A percentile compares a stretch with the other conserved stretches of the same genome.
Evolutionary conservation across 2,888 invertebrate species (phyloP).

Genomic region (Halocaridina rubra): DNA sequence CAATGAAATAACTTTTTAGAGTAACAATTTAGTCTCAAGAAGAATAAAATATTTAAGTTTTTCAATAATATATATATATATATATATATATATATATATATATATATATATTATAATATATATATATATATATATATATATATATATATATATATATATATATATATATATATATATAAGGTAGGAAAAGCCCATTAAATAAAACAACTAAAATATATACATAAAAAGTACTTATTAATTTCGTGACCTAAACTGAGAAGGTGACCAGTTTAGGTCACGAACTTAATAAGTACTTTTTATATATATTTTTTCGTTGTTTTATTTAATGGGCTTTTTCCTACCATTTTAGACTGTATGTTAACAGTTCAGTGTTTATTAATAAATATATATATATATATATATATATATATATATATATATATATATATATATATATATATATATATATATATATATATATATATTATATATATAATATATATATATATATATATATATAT

Average conservation of each 20-base stretch:
- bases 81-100: background rate
- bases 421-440: background rate
- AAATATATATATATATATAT: background rate
- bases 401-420: background rate
- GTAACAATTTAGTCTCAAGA: too few relatives aligned
- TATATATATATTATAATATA: background rate
- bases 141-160: background rate
- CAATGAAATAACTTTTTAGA: too few relatives aligned
- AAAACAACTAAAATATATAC: too few relatives aligned
- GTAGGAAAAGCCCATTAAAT: too few relatives aligned
- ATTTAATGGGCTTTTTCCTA: too few relatives aligned
- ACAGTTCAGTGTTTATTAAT: background rate
- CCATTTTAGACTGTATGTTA: too few relatives aligned
- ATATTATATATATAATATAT: background rate
- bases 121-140: background rate
- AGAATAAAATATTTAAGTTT: too few relatives aligned
- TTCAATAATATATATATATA: background rate
- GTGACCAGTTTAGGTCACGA: too few relatives aligned
- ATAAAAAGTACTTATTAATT: too few relatives aligned
- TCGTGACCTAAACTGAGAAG: too few relatives aligned
- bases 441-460: background rate
- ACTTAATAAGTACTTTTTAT: too few relatives aligned
- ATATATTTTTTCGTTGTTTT: too few relatives aligned
- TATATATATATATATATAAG: background rate
- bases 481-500: background rate